These are phyloP conservation scores for Bellardia pandia DNA, from an alignment of 2,888 invertebrate genomes.

Conservation along the genomic window DNA sequence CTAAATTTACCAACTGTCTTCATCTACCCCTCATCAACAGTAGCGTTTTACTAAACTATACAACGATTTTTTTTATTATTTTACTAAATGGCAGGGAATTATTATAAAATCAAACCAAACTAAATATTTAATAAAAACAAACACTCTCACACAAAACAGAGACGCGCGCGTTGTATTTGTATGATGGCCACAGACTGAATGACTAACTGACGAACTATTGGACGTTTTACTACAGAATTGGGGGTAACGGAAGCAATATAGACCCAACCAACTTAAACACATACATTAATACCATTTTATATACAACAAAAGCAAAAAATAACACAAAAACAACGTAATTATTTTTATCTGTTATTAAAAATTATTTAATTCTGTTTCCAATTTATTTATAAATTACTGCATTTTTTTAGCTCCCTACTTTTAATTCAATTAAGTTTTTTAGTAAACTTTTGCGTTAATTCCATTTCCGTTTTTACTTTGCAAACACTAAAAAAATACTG, in stretches of 20 bases:
- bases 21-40: not conserved
- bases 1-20: not conserved
- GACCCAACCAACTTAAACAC: conserved; percentile 13
- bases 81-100: not conserved
- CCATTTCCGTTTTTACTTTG: conserved; percentile 53
- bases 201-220: conserved; percentile 25
- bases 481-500: conserved; percentile 46
- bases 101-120: not conserved
- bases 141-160: not conserved
- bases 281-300: not conserved
- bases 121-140: not conserved
- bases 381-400: too few relatives aligned
- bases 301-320: not conserved
- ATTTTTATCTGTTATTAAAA: not conserved
- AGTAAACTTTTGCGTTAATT: conserved; percentile 1
- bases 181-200: conserved; percentile 14
- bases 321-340: not conserved
- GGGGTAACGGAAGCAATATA: conserved; percentile 48
- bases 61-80: not conserved
- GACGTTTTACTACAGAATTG: conserved; percentile 32
- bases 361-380: too few relatives aligned
- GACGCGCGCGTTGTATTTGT: conserved; percentile 21
- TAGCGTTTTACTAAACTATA: too few relatives aligned
- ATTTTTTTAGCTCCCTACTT: not conserved
- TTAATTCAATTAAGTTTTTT: conserved; percentile 44